Evolutionary conservation across 2,888 invertebrate species (phyloP).

Genomic region (Pachydiplax longipennis): DNA sequence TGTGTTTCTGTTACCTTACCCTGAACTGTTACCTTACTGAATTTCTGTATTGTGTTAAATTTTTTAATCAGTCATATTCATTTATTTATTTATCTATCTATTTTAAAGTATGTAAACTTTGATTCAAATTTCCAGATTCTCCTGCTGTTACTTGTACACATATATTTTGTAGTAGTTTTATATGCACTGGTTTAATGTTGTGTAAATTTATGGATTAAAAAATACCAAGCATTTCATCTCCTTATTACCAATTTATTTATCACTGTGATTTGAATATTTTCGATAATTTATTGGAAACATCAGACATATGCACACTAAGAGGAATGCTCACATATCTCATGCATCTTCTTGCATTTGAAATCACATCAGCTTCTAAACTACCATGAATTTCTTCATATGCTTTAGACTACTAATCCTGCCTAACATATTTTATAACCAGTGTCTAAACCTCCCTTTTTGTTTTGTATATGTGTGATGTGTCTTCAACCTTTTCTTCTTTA

Average conservation of each 20-base stretch:
- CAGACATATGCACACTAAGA: too few relatives aligned
- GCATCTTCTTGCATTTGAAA: too few relatives aligned
- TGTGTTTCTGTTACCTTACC: background rate
- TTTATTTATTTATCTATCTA: background rate
- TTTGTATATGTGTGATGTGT: too few relatives aligned
- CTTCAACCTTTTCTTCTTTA: too few relatives aligned
- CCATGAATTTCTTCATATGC: too few relatives aligned
- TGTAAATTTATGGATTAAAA: slow-evolving; percentile 32
- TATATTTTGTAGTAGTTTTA: slow-evolving; percentile 41
- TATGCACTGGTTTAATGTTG: slow-evolving; percentile 39
- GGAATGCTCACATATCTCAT: too few relatives aligned
- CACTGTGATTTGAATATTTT: too few relatives aligned
- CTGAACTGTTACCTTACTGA: background rate
- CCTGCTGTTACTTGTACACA: slow-evolving; percentile 3
- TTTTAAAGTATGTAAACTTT: background rate
- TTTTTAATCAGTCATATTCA: background rate
- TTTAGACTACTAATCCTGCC: too few relatives aligned
- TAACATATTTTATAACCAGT: too few relatives aligned
- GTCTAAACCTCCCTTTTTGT: too few relatives aligned
- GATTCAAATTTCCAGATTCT: background rate
- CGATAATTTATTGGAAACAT: too few relatives aligned
- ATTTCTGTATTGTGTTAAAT: background rate
- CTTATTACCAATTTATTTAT: background rate
- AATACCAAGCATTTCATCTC: background rate
- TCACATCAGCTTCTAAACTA: too few relatives aligned